Evolutionary conservation across 2,113 vertebrate genomes (phyloP).

Genomic region (Pogonocichla stellata): DNA sequence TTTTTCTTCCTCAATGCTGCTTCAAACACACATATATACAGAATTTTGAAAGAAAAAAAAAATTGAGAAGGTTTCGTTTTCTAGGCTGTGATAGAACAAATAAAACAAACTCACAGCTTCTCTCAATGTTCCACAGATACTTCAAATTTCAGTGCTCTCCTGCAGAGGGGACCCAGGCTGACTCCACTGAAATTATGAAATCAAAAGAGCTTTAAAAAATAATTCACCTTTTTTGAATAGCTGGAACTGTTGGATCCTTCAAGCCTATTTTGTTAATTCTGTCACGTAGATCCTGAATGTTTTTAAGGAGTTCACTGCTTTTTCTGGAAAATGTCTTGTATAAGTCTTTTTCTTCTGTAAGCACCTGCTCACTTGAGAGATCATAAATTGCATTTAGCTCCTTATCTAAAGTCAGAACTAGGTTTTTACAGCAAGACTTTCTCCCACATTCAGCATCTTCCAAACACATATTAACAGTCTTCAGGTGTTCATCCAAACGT

Average conservation of each 20-base stretch:
- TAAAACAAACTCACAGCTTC: neutral
- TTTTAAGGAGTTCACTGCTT: conserved; percentile 75
- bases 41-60: neutral
- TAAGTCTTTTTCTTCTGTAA: conserved; percentile 66
- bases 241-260: conserved; percentile 88
- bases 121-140: neutral
- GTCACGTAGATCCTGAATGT: conserved; percentile 79
- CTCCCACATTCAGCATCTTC: conserved; percentile 66
- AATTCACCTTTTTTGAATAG: conserved; percentile 85
- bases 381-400: conserved; percentile 34
- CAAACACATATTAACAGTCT: conserved; percentile 71
- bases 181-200: neutral
- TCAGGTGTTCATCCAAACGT: conserved; percentile 80
- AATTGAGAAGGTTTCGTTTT: neutral
- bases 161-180: neutral
- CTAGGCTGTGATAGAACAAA: neutral
- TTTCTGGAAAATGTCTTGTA: conserved; percentile 69
- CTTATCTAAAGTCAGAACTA: conserved; percentile 70
- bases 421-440: conserved; percentile 79
- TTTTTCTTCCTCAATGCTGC: neutral
- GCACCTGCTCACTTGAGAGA: conserved; percentile 50
- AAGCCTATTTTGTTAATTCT: conserved; percentile 78
- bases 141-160: neutral
- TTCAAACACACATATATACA: neutral
- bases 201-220: neutral